Evolutionary conservation across 2,113 vertebrate species (phyloP).

Genomic region (Proterorhinus semilunaris): DNA sequence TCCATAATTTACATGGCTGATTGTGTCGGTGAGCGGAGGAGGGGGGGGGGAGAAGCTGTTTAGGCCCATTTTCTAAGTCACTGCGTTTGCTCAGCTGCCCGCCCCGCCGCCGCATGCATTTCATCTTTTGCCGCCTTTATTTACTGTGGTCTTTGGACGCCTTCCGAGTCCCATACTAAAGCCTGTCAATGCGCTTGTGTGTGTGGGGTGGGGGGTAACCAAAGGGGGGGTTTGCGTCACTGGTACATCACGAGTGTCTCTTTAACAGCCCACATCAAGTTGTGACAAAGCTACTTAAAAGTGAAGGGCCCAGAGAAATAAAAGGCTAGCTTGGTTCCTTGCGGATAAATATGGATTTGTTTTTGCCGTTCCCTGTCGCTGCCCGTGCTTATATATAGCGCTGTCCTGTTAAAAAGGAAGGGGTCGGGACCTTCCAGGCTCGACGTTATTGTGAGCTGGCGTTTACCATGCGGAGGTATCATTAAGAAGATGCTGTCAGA

Average conservation of each 20-base stretch:
- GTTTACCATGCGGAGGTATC: slow-evolving; percentile 64
- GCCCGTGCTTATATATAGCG: slow-evolving; percentile 51
- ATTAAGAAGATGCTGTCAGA: slow-evolving; percentile 71
- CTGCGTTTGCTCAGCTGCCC: slow-evolving; percentile 76
- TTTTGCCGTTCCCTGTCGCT: slow-evolving; percentile 40
- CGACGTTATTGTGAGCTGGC: slow-evolving; percentile 58
- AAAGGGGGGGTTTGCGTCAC: slow-evolving; percentile 8
- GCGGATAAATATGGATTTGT: slow-evolving; percentile 48
- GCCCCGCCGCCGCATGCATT: slow-evolving; percentile 60
- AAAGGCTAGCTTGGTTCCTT: slow-evolving; percentile 36
- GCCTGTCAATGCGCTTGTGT: slow-evolving; percentile 52
- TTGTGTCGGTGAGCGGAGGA: slow-evolving; percentile 61
- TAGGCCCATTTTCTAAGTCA: slow-evolving; percentile 69
- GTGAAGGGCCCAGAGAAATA: slow-evolving; percentile 52
- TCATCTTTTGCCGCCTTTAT: slow-evolving; percentile 68
- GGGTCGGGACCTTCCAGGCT: slow-evolving; percentile 52
- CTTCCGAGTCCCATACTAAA: slow-evolving; percentile 68
- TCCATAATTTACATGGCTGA: slow-evolving; percentile 72
- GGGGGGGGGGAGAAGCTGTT: slow-evolving; percentile 51
- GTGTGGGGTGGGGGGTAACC: slow-evolving; percentile 3
- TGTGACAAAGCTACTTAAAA: slow-evolving; percentile 67
- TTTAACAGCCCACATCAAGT: slow-evolving; percentile 65
- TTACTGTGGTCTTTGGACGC: slow-evolving; percentile 70
- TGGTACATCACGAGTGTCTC: slow-evolving; percentile 50
- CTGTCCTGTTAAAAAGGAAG: slow-evolving; percentile 50